Base-by-base conservation (phyloP, 2,888 invertebrate species). In the Drosophila melanosoma region DNA sequence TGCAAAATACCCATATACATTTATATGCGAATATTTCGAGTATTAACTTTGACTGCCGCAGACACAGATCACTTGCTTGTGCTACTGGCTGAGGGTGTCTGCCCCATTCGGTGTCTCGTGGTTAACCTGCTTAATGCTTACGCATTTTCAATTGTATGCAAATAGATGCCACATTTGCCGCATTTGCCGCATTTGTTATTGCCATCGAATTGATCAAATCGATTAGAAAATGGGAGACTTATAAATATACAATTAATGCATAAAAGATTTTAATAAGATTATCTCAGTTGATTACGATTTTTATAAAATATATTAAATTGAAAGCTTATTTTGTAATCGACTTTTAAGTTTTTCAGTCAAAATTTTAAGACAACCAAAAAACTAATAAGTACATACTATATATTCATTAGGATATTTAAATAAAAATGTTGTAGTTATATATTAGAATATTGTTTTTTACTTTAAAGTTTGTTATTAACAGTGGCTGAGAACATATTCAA, bases 1-100 rank as follows among this genome's bases (percentile, higher is more conserved):
- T 62, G 35, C 20, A 8, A 66, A 51, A 59, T 42, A 38, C 58
- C 17, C 36, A 35, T 29, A 56, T 29, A 26, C 42, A 29, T 38
- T 45, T 45, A 23, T 26, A 15, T 12, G 29, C 36, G 20, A 8
- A 11, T 29, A 51, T 51, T 54, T 56, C 15, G 42, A 17, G 32
- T 17, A 32, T 51, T 38, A 26, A 38, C 23, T 26, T 48, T 36
- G 52, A 29, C 38, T 51, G 38, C 17, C 26, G 17, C 26, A 26
- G 2, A 12, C 35, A 15, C 49, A 26, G 17, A 15, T 20, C 12
- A 23, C 23, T 45, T 1, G 20, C 6, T 6, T 11, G 3, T 20
- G 20, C 1, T 6, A 12, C 20, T 12, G 12, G 20, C 45, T 20
- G 45, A 12, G 7, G 12, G 7, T 45, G 23, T 15, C 45, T 23